Conservation (phyloP, 1,140 invertebrate species). For the honey bee (Apis mellifera) region DNA sequence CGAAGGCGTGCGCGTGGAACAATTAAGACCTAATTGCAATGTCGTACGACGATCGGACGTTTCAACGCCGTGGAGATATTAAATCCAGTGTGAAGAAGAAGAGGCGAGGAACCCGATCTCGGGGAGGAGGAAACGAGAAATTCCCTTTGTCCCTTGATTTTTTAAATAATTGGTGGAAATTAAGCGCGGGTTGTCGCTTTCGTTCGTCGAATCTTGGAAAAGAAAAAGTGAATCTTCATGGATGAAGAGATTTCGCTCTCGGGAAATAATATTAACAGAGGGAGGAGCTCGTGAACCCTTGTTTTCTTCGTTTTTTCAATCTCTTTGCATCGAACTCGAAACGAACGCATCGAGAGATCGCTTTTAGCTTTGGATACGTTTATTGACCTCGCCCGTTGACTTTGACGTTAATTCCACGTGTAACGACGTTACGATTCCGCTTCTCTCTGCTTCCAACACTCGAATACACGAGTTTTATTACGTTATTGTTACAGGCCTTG, state of each 20-base stretch:
- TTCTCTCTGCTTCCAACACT: too few relatives aligned
- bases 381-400: neutral
- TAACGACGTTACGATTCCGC: neutral
- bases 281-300: too few relatives aligned
- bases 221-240: too few relatives aligned
- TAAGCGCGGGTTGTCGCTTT: neutral
- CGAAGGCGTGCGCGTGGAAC: constrained; percentile 52
- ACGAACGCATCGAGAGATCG: neutral
- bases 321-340: too few relatives aligned
- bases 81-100: constrained; percentile 45
- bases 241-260: too few relatives aligned
- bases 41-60: constrained; percentile 59
- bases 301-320: constrained; percentile 42
- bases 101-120: too few relatives aligned
- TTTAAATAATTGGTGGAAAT: too few relatives aligned
- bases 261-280: too few relatives aligned
- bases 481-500: too few relatives aligned
- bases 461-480: too few relatives aligned
- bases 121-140: neutral
- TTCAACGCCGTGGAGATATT: constrained; percentile 46
- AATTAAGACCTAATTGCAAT: constrained; percentile 62
- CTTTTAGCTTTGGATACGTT: neutral
- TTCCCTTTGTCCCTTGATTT: constrained; percentile 6
- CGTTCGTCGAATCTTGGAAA: neutral
- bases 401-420: constrained; percentile 4